Conservation (phyloP, 2,113 vertebrate genomes). For the Notothenia coriiceps region DNA sequence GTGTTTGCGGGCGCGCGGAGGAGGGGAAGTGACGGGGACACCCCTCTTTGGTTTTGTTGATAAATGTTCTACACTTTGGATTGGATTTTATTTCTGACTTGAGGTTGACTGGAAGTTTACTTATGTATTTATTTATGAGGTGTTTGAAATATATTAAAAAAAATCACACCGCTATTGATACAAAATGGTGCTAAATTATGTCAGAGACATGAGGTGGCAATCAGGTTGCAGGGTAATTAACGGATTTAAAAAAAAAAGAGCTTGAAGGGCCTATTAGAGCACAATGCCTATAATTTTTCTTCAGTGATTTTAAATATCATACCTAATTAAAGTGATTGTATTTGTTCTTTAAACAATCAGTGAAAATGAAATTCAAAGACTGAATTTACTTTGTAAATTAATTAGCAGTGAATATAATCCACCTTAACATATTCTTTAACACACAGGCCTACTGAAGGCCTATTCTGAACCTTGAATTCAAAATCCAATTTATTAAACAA, state of each 20-base stretch:
- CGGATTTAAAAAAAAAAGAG: background rate
- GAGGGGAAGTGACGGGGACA: conserved; percentile 64
- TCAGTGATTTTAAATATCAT: background rate
- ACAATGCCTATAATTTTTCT: conserved; percentile 1
- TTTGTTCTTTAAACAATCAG: background rate
- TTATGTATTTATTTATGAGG: background rate
- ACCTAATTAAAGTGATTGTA: background rate
- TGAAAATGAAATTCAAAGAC: background rate
- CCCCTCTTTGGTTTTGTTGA: conserved; percentile 41
- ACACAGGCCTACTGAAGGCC: conserved; percentile 33
- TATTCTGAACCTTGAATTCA: background rate
- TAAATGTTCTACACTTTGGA: conserved; percentile 21
- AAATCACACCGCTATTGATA: background rate
- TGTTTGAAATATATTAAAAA: background rate
- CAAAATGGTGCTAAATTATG: conserved; percentile 6
- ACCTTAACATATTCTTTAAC: background rate
- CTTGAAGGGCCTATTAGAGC: conserved; percentile 22
- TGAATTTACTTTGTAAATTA: background rate
- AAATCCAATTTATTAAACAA: background rate
- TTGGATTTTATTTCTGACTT: conserved; percentile 7
- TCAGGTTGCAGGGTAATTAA: conserved; percentile 23
- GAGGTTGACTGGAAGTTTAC: background rate
- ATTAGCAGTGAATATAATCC: conserved; percentile 16
- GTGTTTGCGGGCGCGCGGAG: conserved; percentile 24
- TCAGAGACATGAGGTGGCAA: background rate